These are phyloP conservation scores for Tiliacea aurago DNA, from an alignment of 2,888 invertebrate species.

Conservation along the genomic window DNA sequence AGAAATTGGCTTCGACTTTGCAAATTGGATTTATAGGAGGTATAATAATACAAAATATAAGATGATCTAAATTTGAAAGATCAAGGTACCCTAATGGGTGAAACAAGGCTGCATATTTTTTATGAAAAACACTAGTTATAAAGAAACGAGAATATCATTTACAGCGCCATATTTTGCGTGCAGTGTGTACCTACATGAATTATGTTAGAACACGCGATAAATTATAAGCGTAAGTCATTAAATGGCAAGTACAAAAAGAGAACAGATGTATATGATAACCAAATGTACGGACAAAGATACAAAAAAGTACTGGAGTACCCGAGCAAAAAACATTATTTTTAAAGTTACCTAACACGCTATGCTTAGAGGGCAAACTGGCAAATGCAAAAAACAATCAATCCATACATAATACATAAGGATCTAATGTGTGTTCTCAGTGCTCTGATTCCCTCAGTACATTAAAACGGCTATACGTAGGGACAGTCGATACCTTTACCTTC, in stretches of 20 bases:
- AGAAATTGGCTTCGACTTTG: slow-evolving; percentile 39
- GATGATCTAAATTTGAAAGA: slow-evolving; percentile 32
- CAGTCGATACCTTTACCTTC: neutral
- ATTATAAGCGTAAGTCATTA: slow-evolving; percentile 56
- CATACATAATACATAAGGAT: neutral
- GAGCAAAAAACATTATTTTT: slow-evolving; percentile 34
- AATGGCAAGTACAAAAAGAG: slow-evolving; percentile 53
- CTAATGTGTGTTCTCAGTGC: too few species aligned
- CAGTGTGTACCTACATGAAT: slow-evolving; percentile 40
- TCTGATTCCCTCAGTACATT: neutral
- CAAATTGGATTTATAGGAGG: slow-evolving; percentile 46
- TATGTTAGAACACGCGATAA: slow-evolving; percentile 61
- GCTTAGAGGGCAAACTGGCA: slow-evolving; percentile 8
- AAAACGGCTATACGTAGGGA: neutral
- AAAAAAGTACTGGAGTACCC: slow-evolving; percentile 49
- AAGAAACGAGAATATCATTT: slow-evolving; percentile 34
- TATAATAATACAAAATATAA: slow-evolving; percentile 29
- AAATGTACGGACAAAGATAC: slow-evolving; percentile 21
- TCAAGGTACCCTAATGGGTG: slow-evolving; percentile 32
- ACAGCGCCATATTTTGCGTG: slow-evolving; percentile 57
- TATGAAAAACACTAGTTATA: slow-evolving; percentile 38
- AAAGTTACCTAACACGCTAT: slow-evolving; percentile 22
- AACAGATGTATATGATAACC: slow-evolving; percentile 39
- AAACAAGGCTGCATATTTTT: slow-evolving; percentile 31
- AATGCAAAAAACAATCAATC: slow-evolving; percentile 9